phyloP scores from a whole-genome alignment of 1,140 invertebrate genomes.

The Diuraphis noxia region DNA sequence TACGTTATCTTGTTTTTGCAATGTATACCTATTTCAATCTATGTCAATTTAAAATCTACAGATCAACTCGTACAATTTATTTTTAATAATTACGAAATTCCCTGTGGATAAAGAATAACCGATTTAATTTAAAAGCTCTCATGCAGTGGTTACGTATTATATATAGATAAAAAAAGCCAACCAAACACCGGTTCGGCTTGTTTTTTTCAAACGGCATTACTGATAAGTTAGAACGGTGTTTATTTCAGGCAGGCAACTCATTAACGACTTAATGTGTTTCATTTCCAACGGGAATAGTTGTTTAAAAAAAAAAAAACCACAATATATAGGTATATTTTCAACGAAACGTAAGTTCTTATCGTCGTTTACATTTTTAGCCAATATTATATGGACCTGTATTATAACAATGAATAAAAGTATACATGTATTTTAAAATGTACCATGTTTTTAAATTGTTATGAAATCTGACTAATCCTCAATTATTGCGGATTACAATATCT shows the following conservation, averaged over 20 bases:
- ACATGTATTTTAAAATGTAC: neutral
- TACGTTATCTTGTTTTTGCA: neutral
- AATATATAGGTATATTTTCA: too few species aligned
- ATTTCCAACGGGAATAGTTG: neutral
- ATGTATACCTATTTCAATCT: neutral
- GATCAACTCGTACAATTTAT: neutral
- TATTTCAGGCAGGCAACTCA: neutral
- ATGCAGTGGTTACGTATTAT: neutral
- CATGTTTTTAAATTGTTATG: neutral
- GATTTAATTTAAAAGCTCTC: neutral
- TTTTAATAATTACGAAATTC: slow-evolving; percentile 40
- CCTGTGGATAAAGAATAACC: neutral
- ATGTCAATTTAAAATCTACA: neutral
- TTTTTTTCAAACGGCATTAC: neutral
- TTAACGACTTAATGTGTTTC: neutral
- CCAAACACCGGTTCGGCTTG: neutral
- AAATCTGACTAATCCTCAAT: neutral
- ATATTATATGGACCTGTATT: neutral
- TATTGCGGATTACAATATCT: neutral
- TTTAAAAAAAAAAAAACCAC: neutral
- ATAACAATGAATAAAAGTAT: neutral
- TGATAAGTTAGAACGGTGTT: neutral
- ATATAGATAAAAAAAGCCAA: slow-evolving; percentile 4
- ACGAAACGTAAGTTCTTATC: neutral
- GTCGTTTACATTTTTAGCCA: neutral